Base-by-base conservation (phyloP, 2,113 vertebrate species). In the Lethenteron camtschaticum region DNA sequence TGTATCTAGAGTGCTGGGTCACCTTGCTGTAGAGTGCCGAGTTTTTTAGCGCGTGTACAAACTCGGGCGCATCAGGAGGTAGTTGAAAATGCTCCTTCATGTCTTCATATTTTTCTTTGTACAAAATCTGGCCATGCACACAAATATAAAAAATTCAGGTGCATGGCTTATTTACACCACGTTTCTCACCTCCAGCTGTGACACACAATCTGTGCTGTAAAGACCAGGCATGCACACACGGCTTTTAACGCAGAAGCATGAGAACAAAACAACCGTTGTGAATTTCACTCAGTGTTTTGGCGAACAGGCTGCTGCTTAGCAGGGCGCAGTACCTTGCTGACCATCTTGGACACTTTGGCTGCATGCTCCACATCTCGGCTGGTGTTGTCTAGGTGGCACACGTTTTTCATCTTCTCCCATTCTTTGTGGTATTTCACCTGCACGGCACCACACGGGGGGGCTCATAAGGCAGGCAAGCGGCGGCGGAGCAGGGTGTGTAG, bases 351-450 rank as follows among this genome's bases (percentile, higher is more conserved):
- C 24, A 66, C 63, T 66, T 66, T 66, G n/a, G n/a, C 24, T n/a
- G 63, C 63, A 66, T 66, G 63, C 63, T 66, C 63, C 63, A 66
- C 63, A 66, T 66, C 63, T 16, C 63, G 63, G n/a, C n/a, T 9
- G n/a, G 63, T 66, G 10, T 66, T 66, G 63, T 66, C 63, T 24
- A 66, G n/a, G 24, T 66, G 63, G 24, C 63, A 66, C 63, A 66
- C 24, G n/a, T n/a, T 66, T 11, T 24, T 66, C n/a, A n/a, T 24
- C n/a, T n/a, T 24, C 10, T 66, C 63, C 63, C 63, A n/a, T 9
- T 66, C 63, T 24, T 66, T 66, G n/a, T 66, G n/a, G 63, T 66
- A 66, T 24, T 66, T 66, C n/a, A 66, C 63, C 63, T 66, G 63
- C n/a, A 66, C n/a, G 9, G n/a, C n/a, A 66, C 9, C 63, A 66